These are phyloP conservation scores for Luscinia megarhynchos DNA, from an alignment of 2,797 vertebrate genomes.

Conservation along the genomic window DNA sequence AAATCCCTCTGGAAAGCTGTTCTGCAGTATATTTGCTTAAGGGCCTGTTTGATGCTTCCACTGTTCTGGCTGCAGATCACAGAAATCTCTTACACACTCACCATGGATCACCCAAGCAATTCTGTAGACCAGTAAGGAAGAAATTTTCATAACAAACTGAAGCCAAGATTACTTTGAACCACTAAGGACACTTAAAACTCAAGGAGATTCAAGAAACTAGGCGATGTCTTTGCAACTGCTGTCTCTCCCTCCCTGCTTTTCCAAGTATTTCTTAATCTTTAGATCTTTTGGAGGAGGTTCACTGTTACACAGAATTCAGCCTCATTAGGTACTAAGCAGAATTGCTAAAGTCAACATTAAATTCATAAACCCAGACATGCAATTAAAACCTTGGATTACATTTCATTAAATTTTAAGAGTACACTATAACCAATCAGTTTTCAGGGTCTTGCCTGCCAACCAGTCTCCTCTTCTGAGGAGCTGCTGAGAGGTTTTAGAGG, in stretches of 20 bases:
- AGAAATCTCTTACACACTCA: accelerated
- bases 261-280: neutral
- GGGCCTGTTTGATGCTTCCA: neutral
- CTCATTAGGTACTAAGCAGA: neutral
- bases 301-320: neutral
- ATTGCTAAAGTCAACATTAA: neutral
- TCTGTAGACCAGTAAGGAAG: neutral
- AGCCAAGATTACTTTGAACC: neutral
- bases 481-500: neutral
- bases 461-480: constrained; percentile 3
- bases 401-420: constrained; percentile 3
- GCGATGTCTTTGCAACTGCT: neutral
- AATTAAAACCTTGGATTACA: constrained; percentile 12
- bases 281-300: neutral
- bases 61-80: neutral
- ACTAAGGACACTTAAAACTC: neutral
- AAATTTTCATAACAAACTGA: neutral
- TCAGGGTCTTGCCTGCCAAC: neutral
- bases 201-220: neutral
- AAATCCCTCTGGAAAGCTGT: neutral
- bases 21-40: neutral
- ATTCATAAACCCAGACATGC: neutral
- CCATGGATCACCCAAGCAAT: neutral
- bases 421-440: neutral
- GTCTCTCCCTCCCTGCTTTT: neutral